phyloP scores from a whole-genome alignment of 2,888 invertebrate species.

The Endotricha flammealis region DNA sequence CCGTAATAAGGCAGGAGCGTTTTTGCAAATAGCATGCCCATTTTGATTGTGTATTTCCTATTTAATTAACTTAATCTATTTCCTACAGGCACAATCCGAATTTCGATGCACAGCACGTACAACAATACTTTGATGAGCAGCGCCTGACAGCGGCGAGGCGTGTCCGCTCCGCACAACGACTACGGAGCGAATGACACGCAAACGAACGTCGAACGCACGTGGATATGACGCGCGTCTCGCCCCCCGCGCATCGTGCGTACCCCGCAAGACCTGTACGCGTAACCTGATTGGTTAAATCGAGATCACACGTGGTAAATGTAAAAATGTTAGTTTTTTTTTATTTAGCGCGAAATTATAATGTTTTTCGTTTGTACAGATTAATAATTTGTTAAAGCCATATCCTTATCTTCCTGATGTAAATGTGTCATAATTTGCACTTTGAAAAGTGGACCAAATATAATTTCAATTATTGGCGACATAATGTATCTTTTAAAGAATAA shows the following conservation, averaged over 20 bases:
- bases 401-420: no score
- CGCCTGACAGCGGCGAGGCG: constrained; percentile 62
- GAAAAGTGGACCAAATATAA: neutral
- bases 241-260: constrained; percentile 42
- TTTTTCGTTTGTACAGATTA: no score
- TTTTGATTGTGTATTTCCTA: neutral
- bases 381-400: no score
- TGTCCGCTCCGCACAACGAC: constrained; percentile 41
- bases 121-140: constrained; percentile 61
- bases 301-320: neutral
- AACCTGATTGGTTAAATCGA: constrained; percentile 14
- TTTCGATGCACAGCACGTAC: constrained; percentile 72
- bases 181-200: constrained; percentile 32
- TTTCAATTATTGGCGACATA: neutral
- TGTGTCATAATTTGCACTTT: no score
- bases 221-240: constrained; percentile 51
- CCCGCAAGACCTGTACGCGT: constrained; percentile 65
- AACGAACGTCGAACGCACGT: constrained; percentile 42
- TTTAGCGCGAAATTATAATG: no score
- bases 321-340: no score
- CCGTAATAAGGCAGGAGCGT: constrained; percentile 14
- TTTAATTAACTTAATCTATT: constrained; percentile 12
- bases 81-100: constrained; percentile 63
- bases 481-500: neutral
- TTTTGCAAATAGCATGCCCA: constrained; percentile 12